These are phyloP conservation scores for Mustelus asterias DNA, from an alignment of 2,113 vertebrate genomes.

Conservation along the genomic window DNA sequence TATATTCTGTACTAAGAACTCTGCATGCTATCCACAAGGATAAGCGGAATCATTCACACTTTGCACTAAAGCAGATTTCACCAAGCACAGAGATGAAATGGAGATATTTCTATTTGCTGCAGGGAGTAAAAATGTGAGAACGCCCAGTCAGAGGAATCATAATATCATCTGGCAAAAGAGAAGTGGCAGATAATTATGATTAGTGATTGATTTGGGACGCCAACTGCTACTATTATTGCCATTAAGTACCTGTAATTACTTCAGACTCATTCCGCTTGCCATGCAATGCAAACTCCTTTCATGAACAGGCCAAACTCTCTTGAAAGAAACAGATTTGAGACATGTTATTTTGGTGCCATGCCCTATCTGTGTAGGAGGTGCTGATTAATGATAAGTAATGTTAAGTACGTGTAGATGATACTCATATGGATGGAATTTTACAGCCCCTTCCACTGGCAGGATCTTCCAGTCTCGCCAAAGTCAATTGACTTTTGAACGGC, in stretches of 20 bases:
- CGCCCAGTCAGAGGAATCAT: neutral
- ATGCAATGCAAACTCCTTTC: neutral
- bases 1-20: neutral
- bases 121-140: neutral
- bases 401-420: neutral
- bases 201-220: neutral
- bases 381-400: neutral
- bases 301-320: neutral
- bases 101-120: neutral
- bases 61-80: neutral
- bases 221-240: neutral
- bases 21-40: neutral
- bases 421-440: too few relatives aligned
- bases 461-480: too few relatives aligned
- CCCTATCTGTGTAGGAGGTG: neutral
- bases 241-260: neutral
- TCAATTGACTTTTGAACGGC: too few relatives aligned
- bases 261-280: neutral
- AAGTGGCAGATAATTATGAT: conserved; percentile 1
- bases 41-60: neutral
- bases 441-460: too few relatives aligned
- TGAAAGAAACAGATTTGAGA: neutral
- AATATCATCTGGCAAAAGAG: neutral
- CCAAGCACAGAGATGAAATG: neutral
- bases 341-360: neutral